Conservation (phyloP, 2,797 vertebrate species). For the Carcharodon carcharias region DNA sequence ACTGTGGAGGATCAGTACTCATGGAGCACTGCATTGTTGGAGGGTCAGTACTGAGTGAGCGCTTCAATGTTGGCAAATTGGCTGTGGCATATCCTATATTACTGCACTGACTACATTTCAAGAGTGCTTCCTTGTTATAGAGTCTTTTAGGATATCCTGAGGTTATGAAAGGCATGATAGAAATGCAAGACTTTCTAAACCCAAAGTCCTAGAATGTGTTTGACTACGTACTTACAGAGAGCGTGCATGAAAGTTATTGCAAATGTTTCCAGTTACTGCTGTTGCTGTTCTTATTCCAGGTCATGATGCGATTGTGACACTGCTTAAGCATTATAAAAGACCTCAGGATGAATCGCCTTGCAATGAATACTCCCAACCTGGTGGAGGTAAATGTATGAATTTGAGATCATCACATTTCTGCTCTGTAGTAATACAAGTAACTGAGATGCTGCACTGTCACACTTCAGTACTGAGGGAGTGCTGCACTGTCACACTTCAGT, state of each 20-base stretch:
- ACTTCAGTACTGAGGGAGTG: too few relatives aligned
- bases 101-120: neutral
- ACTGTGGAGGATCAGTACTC: too few relatives aligned
- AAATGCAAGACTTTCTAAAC: neutral
- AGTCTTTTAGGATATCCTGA: neutral
- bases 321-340: slow-evolving; percentile 90
- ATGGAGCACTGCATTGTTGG: neutral
- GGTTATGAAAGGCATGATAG: neutral
- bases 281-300: slow-evolving; percentile 55
- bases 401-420: neutral
- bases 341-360: slow-evolving; percentile 83
- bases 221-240: neutral
- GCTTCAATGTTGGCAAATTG: too few relatives aligned
- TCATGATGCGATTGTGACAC: slow-evolving; percentile 87
- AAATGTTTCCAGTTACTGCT: neutral
- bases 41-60: neutral
- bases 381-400: slow-evolving; percentile 69
- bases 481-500: too few relatives aligned
- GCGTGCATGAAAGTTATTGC: neutral
- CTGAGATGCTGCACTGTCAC: neutral
- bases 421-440: too few relatives aligned
- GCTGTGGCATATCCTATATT: too few relatives aligned
- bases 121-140: neutral
- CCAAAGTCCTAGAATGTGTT: neutral
- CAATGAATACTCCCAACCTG: slow-evolving; percentile 92